These are phyloP conservation scores for Agelas oroides DNA, from an alignment of 37 sponge, comb jelly and placozoan species.

Conservation along the genomic window DNA sequence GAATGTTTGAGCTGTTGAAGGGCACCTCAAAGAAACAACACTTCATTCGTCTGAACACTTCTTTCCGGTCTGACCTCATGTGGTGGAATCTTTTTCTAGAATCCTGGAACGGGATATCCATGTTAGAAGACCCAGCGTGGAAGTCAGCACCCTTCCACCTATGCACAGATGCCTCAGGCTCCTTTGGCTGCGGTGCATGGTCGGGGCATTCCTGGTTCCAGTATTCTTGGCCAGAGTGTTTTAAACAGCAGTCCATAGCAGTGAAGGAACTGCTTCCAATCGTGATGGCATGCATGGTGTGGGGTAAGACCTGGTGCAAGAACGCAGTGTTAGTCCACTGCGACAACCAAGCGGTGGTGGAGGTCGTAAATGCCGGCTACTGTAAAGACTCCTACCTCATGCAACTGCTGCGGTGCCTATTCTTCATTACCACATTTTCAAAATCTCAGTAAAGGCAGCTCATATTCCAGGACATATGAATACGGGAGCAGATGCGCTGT, in stretches of 20 bases:
- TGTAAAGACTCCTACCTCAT: conserved; percentile 8
- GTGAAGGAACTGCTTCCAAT: conserved; percentile 43
- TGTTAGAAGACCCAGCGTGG: not conserved
- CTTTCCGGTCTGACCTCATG: conserved; percentile 21
- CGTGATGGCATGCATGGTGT: conserved; percentile 4
- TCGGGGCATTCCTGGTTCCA: conserved; percentile 22
- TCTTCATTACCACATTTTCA: not conserved
- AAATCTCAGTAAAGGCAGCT: not conserved
- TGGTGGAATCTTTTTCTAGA: conserved; percentile 22
- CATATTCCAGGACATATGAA: conserved; percentile 19
- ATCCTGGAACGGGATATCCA: conserved; percentile 28
- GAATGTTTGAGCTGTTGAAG: not conserved
- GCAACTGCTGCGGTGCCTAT: conserved; percentile 36
- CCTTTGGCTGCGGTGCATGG: conserved; percentile 31
- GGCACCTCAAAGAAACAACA: not conserved
- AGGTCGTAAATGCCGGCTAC: not conserved
- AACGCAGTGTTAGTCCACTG: conserved; percentile 11
- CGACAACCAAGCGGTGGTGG: conserved; percentile 38
- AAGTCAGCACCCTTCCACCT: not conserved
- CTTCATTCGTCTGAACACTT: conserved; percentile 19
- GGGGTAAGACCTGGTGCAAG: conserved; percentile 16
- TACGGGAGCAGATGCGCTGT: conserved; percentile 13
- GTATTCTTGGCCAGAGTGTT: not conserved
- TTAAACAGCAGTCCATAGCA: not conserved
- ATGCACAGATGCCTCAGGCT: conserved; percentile 50